Base-by-base conservation (phyloP, 1,140 invertebrate genomes). In the Globodera ellingtonae region DNA sequence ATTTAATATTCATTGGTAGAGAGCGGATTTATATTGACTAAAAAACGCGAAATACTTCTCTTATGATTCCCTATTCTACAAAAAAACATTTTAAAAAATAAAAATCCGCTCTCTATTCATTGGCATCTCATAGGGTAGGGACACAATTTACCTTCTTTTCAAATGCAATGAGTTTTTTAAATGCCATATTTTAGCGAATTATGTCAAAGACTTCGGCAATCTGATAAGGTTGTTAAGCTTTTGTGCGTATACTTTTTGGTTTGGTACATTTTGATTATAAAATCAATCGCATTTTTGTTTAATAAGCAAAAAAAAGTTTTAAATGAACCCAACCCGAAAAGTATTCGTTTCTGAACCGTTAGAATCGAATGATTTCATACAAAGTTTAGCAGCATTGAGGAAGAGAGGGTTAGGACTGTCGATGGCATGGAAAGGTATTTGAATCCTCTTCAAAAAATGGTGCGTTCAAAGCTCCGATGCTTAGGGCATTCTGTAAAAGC, bases 351-450 rank as follows among this genome's bases (percentile, higher is more conserved):
- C 35, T 35, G 35, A 35, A 35, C 35, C 10, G 35, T 75, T 46
- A 44, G 35, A 18, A 46, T 21, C 9, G 65, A 65, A 70, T 47
- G 52, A 24, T 46, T 66, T 72, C 73, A 80, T 70, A 44, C 65
- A 21, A 65, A 73, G 6, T 48, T 24, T 71, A 52, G 71, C 24
- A 81, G 69, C 46, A 74, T 72, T 79, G 83, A 79, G 83, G 78
- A 76, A 80, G 50, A 77, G 13, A 21, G 75, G 50, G 48, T 69
- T 13, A 77, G 65, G 8, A 77, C 75, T 10, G 46, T 69, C 75
- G 69, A 46, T 18, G 65, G 59, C 21, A 50, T 77, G 62, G 62
- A 69, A 46, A 47, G 52, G 15, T 77, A 77, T 47, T n/a, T 77
- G 46, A 62, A 44, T 0, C 75, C 75, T 13, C 62, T 77, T 15